A percentile compares a stretch with the other conserved stretches of the same genome.
Conservation (phyloP, 2,797 vertebrate species). For the Sebastes flavidus region DNA sequence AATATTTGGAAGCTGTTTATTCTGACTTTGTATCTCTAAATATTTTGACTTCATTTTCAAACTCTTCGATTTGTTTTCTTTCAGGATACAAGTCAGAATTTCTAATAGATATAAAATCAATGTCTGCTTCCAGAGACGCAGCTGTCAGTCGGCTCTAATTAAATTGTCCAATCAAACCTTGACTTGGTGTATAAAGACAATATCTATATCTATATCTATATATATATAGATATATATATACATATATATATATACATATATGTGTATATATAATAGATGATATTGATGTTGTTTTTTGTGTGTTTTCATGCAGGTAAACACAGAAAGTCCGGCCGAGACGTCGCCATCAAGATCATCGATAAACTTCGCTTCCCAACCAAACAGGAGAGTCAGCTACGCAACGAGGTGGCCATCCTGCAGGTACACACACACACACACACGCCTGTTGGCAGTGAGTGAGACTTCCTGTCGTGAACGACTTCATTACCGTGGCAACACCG, state of each 20-base stretch:
- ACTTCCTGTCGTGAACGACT: conserved; percentile 50
- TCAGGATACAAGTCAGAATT: background rate
- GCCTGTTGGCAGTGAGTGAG: conserved; percentile 30
- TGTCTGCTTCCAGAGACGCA: background rate
- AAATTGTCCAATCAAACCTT: background rate
- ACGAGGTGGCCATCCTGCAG: conserved; percentile 98
- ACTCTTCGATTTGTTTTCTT: too few species aligned
- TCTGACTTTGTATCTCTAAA: background rate
- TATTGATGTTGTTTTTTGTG: background rate
- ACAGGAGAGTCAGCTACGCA: conserved; percentile 97
- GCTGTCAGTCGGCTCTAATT: background rate
- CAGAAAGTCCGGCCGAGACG: conserved; percentile 95
- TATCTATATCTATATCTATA: too few species aligned
- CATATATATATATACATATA: too few species aligned
- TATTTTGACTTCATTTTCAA: too few species aligned
- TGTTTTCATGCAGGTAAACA: conserved; percentile 87
- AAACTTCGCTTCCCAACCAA: conserved; percentile 97
- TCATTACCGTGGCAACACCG: conserved; percentile 66
- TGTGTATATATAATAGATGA: background rate
- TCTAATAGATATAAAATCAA: background rate
- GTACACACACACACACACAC: conserved; percentile 71
- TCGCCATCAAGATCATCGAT: conserved; percentile 98
- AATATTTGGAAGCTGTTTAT: background rate
- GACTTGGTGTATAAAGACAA: background rate
- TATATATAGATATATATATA: too few species aligned